Evolutionary conservation across 2,797 vertebrate species (phyloP).

Genomic region (Pangasius larnaudii): DNA sequence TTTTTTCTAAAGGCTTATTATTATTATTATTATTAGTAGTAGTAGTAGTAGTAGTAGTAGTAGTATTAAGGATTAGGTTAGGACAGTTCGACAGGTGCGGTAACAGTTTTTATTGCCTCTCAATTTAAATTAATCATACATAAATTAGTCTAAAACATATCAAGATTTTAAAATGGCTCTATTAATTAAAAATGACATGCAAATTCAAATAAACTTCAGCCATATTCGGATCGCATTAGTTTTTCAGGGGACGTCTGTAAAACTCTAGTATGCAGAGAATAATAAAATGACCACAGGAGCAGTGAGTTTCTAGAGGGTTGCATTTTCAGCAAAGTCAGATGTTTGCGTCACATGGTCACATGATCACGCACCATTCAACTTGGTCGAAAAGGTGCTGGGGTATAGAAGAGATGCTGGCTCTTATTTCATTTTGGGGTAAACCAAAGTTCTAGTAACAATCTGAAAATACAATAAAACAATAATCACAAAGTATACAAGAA

Average conservation of each 20-base stretch:
- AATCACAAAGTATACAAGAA: neutral
- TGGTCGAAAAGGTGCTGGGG: no score
- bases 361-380: neutral
- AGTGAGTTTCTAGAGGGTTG: neutral
- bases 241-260: neutral
- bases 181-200: neutral
- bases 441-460: neutral
- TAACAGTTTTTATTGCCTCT: neutral
- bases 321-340: neutral
- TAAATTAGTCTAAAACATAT: neutral
- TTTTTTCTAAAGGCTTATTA: neutral
- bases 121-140: neutral
- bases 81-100: neutral
- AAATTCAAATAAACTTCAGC: neutral
- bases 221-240: neutral
- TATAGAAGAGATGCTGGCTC: no score
- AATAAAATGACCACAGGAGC: neutral
- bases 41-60: neutral
- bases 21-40: neutral
- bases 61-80: neutral
- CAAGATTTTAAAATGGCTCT: neutral
- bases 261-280: neutral
- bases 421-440: neutral
- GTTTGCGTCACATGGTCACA: neutral
- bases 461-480: neutral